Evolutionary conservation across 2,888 invertebrate species (phyloP).

Genomic region (Spatulosminthurus flaviceps): DNA sequence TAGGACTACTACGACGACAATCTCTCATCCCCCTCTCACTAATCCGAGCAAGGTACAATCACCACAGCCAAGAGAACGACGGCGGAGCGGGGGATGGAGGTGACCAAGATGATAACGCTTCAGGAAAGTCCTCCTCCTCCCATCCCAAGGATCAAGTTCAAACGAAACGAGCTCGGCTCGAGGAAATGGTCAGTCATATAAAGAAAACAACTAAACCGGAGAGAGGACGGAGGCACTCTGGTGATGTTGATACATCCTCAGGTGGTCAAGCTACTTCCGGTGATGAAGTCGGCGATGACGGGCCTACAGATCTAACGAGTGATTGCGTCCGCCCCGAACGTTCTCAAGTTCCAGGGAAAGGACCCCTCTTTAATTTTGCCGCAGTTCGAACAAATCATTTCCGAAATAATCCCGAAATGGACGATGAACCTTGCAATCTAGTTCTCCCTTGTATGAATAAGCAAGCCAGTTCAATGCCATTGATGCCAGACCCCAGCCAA

Average conservation of each 20-base stretch:
- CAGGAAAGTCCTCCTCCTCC: conserved; percentile 30
- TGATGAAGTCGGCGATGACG: conserved; percentile 56
- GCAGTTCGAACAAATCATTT: conserved; percentile 26
- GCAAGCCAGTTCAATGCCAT: conserved; percentile 28
- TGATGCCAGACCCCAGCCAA: conserved; percentile 35
- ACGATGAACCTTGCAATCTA: conserved; percentile 61
- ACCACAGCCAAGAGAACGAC: conserved; percentile 49
- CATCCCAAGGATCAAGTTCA: conserved; percentile 54
- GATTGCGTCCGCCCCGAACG: not conserved
- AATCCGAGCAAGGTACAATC: conserved; percentile 61
- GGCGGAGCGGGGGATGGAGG: conserved; percentile 26
- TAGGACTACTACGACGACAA: conserved; percentile 52
- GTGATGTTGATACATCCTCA: conserved; percentile 63
- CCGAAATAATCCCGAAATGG: conserved; percentile 25
- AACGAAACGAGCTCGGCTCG: conserved; percentile 62
- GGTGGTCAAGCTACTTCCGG: conserved; percentile 62
- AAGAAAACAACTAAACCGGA: conserved; percentile 51
- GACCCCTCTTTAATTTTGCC: not conserved
- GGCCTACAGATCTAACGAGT: conserved; percentile 48
- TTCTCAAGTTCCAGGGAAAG: conserved; percentile 4
- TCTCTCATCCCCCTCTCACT: conserved; percentile 62
- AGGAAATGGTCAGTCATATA: conserved; percentile 63
- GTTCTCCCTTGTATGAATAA: conserved; percentile 38
- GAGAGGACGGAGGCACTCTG: conserved; percentile 57
- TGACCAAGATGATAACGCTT: conserved; percentile 35